Percentiles rank a stretch among this genome's conserved stretches.
phyloP scores from a whole-genome alignment of 2,797 vertebrate genomes.

The Schizothorax lantsangensis region DNA sequence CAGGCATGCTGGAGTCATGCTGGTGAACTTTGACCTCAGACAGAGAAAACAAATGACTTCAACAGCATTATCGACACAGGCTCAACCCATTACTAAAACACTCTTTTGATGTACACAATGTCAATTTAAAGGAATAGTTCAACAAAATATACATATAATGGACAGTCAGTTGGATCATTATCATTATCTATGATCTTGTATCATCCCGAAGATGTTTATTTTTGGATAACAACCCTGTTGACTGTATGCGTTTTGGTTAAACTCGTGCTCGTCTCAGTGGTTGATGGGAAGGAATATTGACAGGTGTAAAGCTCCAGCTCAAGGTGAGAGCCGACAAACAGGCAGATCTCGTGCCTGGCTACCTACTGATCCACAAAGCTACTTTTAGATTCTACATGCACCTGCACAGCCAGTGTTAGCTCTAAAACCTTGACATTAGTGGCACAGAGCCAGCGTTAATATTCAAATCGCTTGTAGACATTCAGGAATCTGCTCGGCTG shows the following conservation, averaged over 20 bases:
- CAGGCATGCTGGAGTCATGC: conserved; percentile 3
- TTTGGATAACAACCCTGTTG: neutral
- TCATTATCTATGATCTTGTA: neutral
- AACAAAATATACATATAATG: neutral
- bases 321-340: conserved; percentile 16
- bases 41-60: conserved; percentile 29
- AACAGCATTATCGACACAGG: neutral
- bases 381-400: conserved; percentile 47
- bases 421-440: conserved; percentile 23
- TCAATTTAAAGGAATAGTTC: neutral
- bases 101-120: neutral
- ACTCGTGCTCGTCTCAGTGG: neutral
- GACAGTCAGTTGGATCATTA: neutral
- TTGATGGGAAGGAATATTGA: conserved; percentile 21
- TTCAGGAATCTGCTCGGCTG: conserved; percentile 2
- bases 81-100: neutral
- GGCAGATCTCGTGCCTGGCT: conserved; percentile 32
- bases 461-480: neutral
- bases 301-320: conserved; percentile 14
- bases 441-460: conserved; percentile 11
- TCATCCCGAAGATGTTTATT: neutral
- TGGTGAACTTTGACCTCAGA: conserved; percentile 27
- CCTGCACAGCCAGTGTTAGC: conserved; percentile 27
- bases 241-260: neutral
- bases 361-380: conserved; percentile 62